A percentile compares a stretch with the other conserved stretches of the same genome.
Conservation (phyloP, 2,113 vertebrate species). For the Erythrocercus mccallii region DNA sequence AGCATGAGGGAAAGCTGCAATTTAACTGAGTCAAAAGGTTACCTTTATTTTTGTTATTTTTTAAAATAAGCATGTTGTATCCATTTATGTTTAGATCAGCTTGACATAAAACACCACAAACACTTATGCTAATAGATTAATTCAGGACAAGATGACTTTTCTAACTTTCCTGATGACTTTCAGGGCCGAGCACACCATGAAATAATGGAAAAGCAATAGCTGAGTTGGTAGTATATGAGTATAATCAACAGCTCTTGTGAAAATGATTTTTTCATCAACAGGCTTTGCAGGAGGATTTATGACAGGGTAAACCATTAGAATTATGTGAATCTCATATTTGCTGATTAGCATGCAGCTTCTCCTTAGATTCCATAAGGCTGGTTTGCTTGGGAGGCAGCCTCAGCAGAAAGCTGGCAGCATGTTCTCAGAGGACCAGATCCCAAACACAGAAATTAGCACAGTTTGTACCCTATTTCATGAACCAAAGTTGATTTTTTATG, state of each 20-base stretch:
- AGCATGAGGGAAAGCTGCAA: neutral
- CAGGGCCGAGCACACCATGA: neutral
- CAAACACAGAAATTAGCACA: neutral
- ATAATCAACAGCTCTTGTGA: neutral
- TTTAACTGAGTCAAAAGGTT: neutral
- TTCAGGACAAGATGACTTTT: neutral
- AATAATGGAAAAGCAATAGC: neutral
- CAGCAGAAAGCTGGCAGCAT: accelerated
- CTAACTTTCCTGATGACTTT: neutral
- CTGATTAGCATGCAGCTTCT: neutral
- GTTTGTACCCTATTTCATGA: neutral
- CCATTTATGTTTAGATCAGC: neutral
- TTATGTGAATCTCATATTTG: neutral
- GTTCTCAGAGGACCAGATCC: neutral
- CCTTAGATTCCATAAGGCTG: neutral
- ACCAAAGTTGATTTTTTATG: neutral
- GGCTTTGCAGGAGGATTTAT: neutral
- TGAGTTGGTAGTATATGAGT: neutral
- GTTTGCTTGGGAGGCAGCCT: accelerated
- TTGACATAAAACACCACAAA: neutral
- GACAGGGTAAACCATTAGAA: neutral
- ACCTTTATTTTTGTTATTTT: neutral
- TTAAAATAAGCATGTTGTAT: neutral
- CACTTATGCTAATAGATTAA: neutral
- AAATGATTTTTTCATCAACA: neutral